Evolutionary conservation across 2,113 vertebrate species (phyloP).

Genomic region (Climacteris rufus): DNA sequence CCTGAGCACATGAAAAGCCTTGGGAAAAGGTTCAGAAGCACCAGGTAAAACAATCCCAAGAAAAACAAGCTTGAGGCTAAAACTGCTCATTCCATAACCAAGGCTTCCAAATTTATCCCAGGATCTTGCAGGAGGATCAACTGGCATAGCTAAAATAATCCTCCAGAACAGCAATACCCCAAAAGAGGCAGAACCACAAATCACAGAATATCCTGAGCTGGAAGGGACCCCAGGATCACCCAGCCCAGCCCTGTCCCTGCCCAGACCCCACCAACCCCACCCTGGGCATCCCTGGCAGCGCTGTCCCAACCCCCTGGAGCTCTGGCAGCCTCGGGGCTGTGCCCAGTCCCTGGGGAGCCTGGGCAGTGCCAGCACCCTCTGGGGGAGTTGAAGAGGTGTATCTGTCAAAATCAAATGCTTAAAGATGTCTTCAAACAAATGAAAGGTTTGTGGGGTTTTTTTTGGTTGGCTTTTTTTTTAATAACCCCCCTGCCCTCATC

Average conservation of each 20-base stretch:
- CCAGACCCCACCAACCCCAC: background rate
- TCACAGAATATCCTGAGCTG: background rate
- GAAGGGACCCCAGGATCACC: accelerated
- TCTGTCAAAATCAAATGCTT: background rate
- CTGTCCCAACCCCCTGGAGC: background rate
- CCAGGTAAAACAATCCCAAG: background rate
- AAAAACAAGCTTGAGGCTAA: background rate
- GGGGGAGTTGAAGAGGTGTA: background rate
- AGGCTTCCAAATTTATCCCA: background rate
- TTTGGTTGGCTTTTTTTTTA: background rate
- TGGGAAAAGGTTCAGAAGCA: background rate
- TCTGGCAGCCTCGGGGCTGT: background rate
- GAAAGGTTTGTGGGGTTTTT: background rate
- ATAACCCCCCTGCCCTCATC: background rate
- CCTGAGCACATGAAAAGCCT: background rate
- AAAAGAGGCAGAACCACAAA: background rate
- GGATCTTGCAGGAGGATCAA: background rate
- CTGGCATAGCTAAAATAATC: background rate
- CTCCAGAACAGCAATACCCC: background rate
- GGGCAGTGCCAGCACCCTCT: background rate
- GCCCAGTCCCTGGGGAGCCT: background rate
- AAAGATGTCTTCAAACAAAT: background rate
- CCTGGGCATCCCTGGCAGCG: accelerated
- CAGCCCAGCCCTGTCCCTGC: background rate
- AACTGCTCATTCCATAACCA: background rate